These are phyloP conservation scores for Heliconius ismenius DNA, from an alignment of 2,888 invertebrate genomes.

Conservation along the genomic window DNA sequence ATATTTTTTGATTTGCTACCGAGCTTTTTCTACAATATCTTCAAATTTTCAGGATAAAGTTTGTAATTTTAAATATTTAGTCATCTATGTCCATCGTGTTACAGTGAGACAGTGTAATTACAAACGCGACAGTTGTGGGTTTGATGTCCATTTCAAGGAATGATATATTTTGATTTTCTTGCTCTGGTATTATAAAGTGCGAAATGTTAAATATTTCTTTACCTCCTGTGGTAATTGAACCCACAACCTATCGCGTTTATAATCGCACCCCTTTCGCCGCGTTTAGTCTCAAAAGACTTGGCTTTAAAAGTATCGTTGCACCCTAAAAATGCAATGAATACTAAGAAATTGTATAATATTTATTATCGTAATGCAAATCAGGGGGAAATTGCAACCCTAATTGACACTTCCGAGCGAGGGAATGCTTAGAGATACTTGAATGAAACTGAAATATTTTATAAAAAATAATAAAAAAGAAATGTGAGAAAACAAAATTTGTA, in stretches of 20 bases:
- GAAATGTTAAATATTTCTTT: background rate
- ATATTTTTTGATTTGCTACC: too few relatives aligned
- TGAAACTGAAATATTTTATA: background rate
- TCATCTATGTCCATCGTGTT: too few relatives aligned
- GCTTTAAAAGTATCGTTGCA: background rate
- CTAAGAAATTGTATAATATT: slow-evolving; percentile 28
- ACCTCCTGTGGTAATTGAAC: background rate
- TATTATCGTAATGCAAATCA: slow-evolving; percentile 39
- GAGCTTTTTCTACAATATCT: too few relatives aligned
- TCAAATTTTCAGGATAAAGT: too few relatives aligned
- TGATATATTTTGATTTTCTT: too few relatives aligned
- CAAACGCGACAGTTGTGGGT: background rate
- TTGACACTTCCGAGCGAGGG: slow-evolving; percentile 24
- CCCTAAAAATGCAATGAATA: slow-evolving; percentile 3
- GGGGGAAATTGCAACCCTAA: slow-evolving; percentile 31
- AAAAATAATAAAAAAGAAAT: background rate
- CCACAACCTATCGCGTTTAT: background rate
- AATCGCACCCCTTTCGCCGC: too few relatives aligned
- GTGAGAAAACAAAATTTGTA: too few relatives aligned
- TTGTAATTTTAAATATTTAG: too few relatives aligned
- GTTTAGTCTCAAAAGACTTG: background rate
- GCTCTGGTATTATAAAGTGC: background rate
- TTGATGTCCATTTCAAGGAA: background rate
- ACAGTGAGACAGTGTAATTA: background rate
- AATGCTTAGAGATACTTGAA: slow-evolving; percentile 16